Base-by-base conservation (phyloP, 2,113 vertebrate species). In the Chaetops frenatus region DNA sequence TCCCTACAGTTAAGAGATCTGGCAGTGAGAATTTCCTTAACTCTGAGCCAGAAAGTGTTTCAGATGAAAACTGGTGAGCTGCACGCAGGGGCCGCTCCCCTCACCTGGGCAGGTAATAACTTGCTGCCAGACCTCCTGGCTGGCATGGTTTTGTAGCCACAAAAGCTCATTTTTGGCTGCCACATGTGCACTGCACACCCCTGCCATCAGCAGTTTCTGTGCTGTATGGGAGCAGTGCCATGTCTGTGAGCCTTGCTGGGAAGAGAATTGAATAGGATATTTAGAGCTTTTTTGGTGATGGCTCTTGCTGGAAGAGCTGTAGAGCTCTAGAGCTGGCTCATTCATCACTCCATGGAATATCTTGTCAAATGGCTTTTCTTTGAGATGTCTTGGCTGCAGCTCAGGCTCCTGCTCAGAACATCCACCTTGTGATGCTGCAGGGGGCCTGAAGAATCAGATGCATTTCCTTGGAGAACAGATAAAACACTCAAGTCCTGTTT, bases 151-250 rank as follows among this genome's bases (percentile, higher is more conserved):
- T 20, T 38, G 40, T 21, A 60, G 54, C 51, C 7, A 4, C 56
- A 70, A 36, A 56, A 61, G 16, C 56, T 94, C 28, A 2, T 40
- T 79, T 94, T 64, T 88, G 74, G 57, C 47, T 48, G 45, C 36
- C 0, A 0, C 0, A 4, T 0, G 0, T 24, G 73, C 36, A 12
- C 54, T 2, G 9, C 11, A 22, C 3, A 1, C 47, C 80, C 15
- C 50, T 60, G 36, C 2, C 2, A 38, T 10, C 25, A 40, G 56
- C 61, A 71, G 60, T 81, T 44, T 65, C 38, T 38, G 38, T 38
- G 38, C 38, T 14, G 0, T 20, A 3, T 1, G 1, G 65, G 24
- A 76, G 76, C 76, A 57, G 47, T 2, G 4, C 38, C 29, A 2
- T 15, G 74, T 51, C 82, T 50, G 56, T 1, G 7, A 76, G 44